Base-by-base conservation (phyloP, 2,113 vertebrate genomes). In the Ceyx melanurus region DNA sequence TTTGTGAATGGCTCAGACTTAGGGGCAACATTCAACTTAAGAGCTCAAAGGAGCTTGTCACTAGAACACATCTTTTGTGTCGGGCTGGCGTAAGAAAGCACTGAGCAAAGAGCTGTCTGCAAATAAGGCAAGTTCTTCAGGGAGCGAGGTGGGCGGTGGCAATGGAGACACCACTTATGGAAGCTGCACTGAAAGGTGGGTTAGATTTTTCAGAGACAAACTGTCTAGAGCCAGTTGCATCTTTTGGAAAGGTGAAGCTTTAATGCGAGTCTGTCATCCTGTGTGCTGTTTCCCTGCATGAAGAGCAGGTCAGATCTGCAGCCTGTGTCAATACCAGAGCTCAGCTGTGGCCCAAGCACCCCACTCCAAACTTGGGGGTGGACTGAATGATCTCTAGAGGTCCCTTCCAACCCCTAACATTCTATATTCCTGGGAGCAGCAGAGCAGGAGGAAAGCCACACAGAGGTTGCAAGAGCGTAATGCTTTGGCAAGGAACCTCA, bases 21-120 rank as follows among this genome's bases (percentile, higher is more conserved):
- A 65, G 43, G 76, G 67, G 45, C 61, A 65, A 35, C 6, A 18
- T 76, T 77, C 70, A 79, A 15, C 35, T 72, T 31, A 2, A 2
- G 6, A 70, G 31, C 58, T 94, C 51, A 67, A 92, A 89, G n/a
- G 74, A 93, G 25, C 13, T 92, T 95, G 91, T 77, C 64, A 77
- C 4, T 0, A n/a, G 71, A 77, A 57, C 1, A 0, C 5, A 26
- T 67, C 65, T 60, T 86, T 90, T 93, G 65, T 84, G 51, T 64
- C 5, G 53, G 75, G 29, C 75, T 66, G 60, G 80, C 46, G 23
- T 54, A 80, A 88, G 48, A 60, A 21, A 67, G 43, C 51, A 13
- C 15, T 90, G 60, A 77, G 75, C 78, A 64, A 54, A 74, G 75
- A 80, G 46, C 46, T 54, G 29, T 29, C 56, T 80, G 83, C 16